A percentile compares a stretch with the other conserved stretches of the same genome.
Conservation (phyloP, 2,113 vertebrate genomes). For the Ptilonorhynchus violaceus region DNA sequence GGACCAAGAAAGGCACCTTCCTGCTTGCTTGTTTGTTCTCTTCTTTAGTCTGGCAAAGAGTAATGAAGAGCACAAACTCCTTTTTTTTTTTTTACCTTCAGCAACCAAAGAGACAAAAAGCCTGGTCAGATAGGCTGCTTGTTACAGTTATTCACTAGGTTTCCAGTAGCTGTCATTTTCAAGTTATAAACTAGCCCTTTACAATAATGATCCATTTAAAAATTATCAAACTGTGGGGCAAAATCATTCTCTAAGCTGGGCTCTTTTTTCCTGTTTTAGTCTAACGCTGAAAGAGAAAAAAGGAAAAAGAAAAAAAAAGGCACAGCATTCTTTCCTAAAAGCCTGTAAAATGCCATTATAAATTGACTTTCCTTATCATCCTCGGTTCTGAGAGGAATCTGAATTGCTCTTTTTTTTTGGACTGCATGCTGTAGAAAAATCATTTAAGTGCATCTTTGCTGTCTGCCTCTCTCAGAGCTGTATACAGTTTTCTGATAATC, state of each 20-base stretch:
- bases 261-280: not conserved
- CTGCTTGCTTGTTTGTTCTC: not conserved
- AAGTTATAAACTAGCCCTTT: not conserved
- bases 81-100: not conserved
- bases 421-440: not conserved
- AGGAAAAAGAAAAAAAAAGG: not conserved
- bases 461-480: not conserved
- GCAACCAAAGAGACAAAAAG: not conserved
- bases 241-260: not conserved
- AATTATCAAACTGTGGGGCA: not conserved
- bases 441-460: constrained; percentile 13
- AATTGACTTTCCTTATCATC: not conserved
- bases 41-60: not conserved
- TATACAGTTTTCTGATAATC: not conserved
- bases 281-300: not conserved
- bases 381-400: not conserved
- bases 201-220: not conserved
- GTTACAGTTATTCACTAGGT: not conserved
- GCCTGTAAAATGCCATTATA: not conserved
- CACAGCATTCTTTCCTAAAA: not conserved
- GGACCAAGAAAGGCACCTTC: not conserved
- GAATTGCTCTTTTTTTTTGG: not conserved
- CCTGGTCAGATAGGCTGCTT: not conserved
- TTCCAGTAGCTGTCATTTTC: not conserved
- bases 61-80: not conserved